Base-by-base conservation (phyloP, 2,888 invertebrate species). In the Epirrhoe tristata region DNA sequence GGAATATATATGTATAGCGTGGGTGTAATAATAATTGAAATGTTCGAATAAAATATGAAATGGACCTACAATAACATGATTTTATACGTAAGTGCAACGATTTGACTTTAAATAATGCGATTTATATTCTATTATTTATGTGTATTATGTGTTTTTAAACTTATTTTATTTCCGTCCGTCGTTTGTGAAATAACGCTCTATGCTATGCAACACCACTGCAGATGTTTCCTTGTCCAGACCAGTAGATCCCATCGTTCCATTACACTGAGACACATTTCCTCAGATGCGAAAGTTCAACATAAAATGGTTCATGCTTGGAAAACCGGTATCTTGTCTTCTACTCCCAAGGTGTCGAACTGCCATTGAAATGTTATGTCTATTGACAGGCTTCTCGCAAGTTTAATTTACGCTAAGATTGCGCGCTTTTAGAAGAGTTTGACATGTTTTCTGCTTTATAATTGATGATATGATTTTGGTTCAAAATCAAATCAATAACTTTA, bases 181-280 rank as follows among this genome's bases (percentile, higher is more conserved):
- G 83, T 86, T 87, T 88, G 83, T 81, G 84, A 87, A 85, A 87
- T 81, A 82, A 78, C 81, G 80, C 80, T 85, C 85, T 83, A 82
- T 82, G 84, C 24, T 83, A 82, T 82, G 84, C 83, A 87, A 88
- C 82, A 82, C 81, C 79, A 79, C 80, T 80, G 77, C 80, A 77
- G 78, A 67, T 74, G 78, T 84, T 85, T 83, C 75, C 73, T 69
- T 58, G 74, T 77, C 86, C 83, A 85, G 74, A 67, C 52, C 32
- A 50, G 70, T 75, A 82, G 86, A 83, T 66, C 86, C 72, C 71
- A 67, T 65, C 67, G 58, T 65, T 66, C 69, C 69, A 74, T 75
- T 69, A 57, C 73, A 73, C 67, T 54, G 66, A 65, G 72, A 75
- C 75, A 66, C 65, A 75, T 75, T 72, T 77, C 72, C 72, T 74